These are phyloP conservation scores for Aphelocoma californica DNA, from an alignment of 2,797 vertebrate genomes.

Conservation along the genomic window DNA sequence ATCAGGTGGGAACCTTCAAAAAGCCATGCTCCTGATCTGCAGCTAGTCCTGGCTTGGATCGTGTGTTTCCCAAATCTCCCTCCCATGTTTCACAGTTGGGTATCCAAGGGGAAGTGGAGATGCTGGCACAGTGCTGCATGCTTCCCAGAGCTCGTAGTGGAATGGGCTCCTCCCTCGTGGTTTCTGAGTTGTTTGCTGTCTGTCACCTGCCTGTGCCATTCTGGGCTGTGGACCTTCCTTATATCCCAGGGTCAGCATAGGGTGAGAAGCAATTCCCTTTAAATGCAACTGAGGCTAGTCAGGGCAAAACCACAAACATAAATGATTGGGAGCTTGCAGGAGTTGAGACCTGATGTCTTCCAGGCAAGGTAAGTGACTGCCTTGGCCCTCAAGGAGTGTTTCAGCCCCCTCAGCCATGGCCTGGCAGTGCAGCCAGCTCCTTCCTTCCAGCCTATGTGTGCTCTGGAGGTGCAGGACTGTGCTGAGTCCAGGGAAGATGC, in stretches of 20 bases:
- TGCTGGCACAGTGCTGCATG: rapidly evolving
- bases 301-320: background rate
- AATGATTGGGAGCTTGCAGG: rapidly evolving
- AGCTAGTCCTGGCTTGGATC: background rate
- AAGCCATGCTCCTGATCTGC: background rate
- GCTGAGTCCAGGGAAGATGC: background rate
- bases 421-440: background rate
- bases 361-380: background rate
- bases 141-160: rapidly evolving
- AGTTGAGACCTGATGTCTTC: background rate
- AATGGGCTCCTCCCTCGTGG: background rate
- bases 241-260: background rate
- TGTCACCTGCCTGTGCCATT: background rate
- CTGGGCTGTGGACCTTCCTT: background rate
- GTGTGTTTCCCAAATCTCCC: background rate
- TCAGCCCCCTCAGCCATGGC: background rate
- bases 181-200: background rate
- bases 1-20: background rate
- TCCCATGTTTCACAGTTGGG: background rate
- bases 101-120: background rate
- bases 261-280: background rate
- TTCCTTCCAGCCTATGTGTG: background rate
- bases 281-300: background rate
- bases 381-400: background rate
- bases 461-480: background rate